Base-by-base conservation (phyloP, 1,140 invertebrate genomes). In the Atopsyche davidsoni region DNA sequence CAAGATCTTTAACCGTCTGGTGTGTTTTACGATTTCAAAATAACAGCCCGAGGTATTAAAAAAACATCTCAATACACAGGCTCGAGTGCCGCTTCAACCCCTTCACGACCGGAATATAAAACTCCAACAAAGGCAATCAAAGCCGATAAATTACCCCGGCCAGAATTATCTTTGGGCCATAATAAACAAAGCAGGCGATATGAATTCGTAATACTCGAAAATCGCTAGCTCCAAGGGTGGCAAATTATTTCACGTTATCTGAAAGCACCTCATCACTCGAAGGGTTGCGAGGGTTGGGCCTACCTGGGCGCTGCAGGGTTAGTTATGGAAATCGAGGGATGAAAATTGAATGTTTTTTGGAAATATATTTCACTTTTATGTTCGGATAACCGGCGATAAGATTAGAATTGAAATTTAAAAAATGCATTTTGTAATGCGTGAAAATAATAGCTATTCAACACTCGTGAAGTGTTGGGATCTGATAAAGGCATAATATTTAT, bases 181-280 rank as follows among this genome's bases (percentile, higher is more conserved):
- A 54, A 54, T 54, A 44, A 48, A 45, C 53, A 55, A 55, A 46
- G 42, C 1, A 50, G 53, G 18, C 46, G 53, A 55, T 50, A 43
- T 55, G 43, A 50, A 55, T 55, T 34, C 53, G 42, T 55, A 55
- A 55, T 50, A 46, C 46, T 36, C 21, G 46, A 23, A 49, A 53
- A 53, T 38, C 45, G 18, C 24, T n/a, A n/a, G 24, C 36, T 4
- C 25, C 34, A 22, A 28, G 19, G 4, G 13, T 13, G 22, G 42
- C 24, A 46, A 48, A 48, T 53, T 48, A 53, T 53, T 53, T 53
- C 51, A 32, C 44, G 4, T 48, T 53, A 53, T 53, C 51, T 44
- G 40, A 35, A 43, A 35, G 35, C 38, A 35, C 45, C 51, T 52
- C 50, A 46, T 52, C 46, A 53, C 38, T 43, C 38, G 14, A 24